phyloP scores from a whole-genome alignment of 2,888 invertebrate genomes.

The Cephus sareptanus region DNA sequence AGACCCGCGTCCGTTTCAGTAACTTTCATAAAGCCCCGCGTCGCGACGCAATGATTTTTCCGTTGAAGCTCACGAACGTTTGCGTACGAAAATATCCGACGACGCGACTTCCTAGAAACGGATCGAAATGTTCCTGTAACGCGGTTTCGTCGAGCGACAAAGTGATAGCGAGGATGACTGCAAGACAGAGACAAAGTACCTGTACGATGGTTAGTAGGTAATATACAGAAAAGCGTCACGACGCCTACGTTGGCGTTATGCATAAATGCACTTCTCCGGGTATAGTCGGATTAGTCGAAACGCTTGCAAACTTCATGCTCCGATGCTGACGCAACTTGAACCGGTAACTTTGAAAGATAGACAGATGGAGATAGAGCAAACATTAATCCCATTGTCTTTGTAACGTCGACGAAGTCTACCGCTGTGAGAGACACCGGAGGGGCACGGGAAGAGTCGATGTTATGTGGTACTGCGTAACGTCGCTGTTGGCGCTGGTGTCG shows the following conservation, averaged over 20 bases:
- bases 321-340: slow-evolving; percentile 16
- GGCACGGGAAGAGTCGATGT: background rate
- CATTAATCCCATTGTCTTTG: slow-evolving; percentile 38
- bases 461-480: background rate
- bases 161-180: background rate
- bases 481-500: background rate
- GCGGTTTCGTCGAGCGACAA: background rate
- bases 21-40: background rate
- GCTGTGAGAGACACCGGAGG: background rate
- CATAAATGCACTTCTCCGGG: background rate
- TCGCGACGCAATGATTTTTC: background rate
- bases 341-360: slow-evolving; percentile 26
- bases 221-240: background rate
- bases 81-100: background rate
- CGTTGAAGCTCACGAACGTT: background rate
- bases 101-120: background rate
- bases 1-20: background rate
- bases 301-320: background rate
- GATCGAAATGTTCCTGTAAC: background rate
- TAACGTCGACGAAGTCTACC: slow-evolving; percentile 1
- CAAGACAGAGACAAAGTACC: background rate
- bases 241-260: background rate
- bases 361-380: slow-evolving; percentile 32
- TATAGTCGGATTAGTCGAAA: background rate
- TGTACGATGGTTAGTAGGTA: background rate